Percentiles rank a stretch among this genome's conserved stretches.
Conservation (phyloP, 2,888 invertebrate species). For the Drosophila picticornis region DNA sequence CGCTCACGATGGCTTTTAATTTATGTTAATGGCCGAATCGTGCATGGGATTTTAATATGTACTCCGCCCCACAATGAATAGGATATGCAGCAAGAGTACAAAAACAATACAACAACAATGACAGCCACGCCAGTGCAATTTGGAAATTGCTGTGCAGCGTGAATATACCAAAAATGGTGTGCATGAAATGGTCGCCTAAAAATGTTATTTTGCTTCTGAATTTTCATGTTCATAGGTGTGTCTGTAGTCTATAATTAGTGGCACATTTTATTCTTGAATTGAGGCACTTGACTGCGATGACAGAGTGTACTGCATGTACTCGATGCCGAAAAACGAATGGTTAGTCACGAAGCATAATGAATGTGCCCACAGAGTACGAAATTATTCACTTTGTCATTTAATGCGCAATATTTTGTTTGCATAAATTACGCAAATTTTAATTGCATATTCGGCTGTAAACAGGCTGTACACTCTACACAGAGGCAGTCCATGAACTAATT, state of each 20-base stretch:
- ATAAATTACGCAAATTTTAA: conserved; percentile 16
- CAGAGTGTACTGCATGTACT: not conserved
- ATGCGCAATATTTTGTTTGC: conserved; percentile 21
- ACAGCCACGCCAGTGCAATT: conserved; percentile 55
- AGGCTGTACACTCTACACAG: not conserved
- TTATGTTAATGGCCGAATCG: conserved; percentile 80
- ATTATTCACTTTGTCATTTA: conserved; percentile 33
- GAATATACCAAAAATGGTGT: conserved; percentile 39
- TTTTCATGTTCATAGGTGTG: conserved; percentile 24
- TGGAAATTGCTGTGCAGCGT: conserved; percentile 41
- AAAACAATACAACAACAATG: conserved; percentile 20
- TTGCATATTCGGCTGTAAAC: conserved; percentile 16
- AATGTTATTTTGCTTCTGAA: conserved; percentile 34
- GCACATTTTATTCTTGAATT: conserved; percentile 46
- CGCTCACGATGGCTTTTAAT: conserved; percentile 77
- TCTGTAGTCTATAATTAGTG: conserved; percentile 70
- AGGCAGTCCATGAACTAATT: conserved; percentile 6
- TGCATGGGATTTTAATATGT: conserved; percentile 57
- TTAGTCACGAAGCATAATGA: conserved; percentile 44
- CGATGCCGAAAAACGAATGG: not conserved
- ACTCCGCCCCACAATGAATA: conserved; percentile 12
- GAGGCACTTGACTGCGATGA: conserved; percentile 32
- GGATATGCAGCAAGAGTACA: conserved; percentile 26
- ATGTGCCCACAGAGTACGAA: conserved; percentile 44
- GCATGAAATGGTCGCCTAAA: conserved; percentile 51